A percentile compares a stretch with the other conserved stretches of the same genome.
Conservation (phyloP, 2,113 vertebrate species). For the cattle (Bos taurus) region ARS-UCD2.0 NC_037339.1:5216001-5216500, state of each 20-base stretch:
- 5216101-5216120: background rate
- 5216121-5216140: background rate
- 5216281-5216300: background rate
- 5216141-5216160: background rate
- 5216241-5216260: background rate
- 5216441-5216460: background rate
- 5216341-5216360: background rate
- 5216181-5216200: background rate
- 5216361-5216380: background rate
- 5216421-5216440: background rate
- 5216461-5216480: background rate
- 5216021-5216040: slow-evolving; percentile 5
- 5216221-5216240: background rate
- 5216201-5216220: background rate
- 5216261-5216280: background rate
- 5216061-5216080: background rate
- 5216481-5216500: background rate
- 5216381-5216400: background rate
- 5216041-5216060: background rate
- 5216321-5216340: background rate
- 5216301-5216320: background rate
- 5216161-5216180: slow-evolving; percentile 8
- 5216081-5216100: background rate
- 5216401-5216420: background rate
- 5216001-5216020: background rate